Conservation (phyloP, 2,113 vertebrate species). For the Varanus komodoensis region DNA sequence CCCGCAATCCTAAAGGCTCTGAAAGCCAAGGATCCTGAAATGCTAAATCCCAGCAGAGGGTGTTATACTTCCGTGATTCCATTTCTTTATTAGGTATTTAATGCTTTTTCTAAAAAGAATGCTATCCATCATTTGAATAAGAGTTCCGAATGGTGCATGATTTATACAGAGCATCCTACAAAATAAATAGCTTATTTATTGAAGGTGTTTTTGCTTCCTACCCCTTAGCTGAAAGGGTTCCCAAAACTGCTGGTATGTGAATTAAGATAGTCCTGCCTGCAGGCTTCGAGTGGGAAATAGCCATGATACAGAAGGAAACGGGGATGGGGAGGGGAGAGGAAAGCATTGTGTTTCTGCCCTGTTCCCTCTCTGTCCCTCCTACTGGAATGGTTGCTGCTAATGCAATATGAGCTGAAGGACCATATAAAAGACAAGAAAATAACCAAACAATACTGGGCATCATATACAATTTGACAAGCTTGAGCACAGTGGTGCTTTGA, state of each 20-base stretch:
- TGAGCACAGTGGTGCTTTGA: neutral
- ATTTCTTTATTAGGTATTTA: neutral
- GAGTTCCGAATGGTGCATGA: neutral
- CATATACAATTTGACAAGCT: neutral
- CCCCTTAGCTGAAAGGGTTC: too few species aligned
- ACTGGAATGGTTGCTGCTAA: too few species aligned
- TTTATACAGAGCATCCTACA: neutral
- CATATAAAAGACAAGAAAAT: neutral
- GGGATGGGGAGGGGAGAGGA: too few species aligned
- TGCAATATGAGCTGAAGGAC: too few species aligned
- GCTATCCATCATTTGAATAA: neutral
- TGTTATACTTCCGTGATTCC: neutral
- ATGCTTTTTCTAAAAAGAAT: neutral
- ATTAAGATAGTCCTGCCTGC: too few species aligned
- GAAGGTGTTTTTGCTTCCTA: too few species aligned
- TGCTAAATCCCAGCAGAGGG: neutral
- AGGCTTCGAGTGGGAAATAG: too few species aligned
- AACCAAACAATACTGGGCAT: neutral
- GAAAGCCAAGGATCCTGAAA: neutral
- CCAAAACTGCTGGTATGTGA: too few species aligned
- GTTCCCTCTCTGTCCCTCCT: too few species aligned
- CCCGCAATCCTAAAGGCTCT: neutral
- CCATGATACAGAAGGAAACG: too few species aligned
- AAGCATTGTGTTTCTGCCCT: too few species aligned
- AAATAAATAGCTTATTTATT: too few species aligned